A percentile compares a stretch with the other conserved stretches of the same genome.
Evolutionary conservation across 2,888 invertebrate species (phyloP).

Genomic region (Luperina nickerlii): DNA sequence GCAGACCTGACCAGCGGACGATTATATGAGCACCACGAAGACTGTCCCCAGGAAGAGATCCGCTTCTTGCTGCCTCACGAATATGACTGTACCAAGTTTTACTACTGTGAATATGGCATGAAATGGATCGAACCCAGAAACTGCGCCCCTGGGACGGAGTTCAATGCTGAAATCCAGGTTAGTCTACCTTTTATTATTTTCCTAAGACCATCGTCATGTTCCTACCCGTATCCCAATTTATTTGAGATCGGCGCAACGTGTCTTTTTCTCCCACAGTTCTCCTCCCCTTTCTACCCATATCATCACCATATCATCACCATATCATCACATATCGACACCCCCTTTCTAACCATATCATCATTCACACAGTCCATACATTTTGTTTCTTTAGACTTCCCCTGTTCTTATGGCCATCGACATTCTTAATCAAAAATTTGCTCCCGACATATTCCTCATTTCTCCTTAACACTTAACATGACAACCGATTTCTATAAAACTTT

Average conservation of each 20-base stretch:
- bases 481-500: no score
- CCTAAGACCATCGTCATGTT: not conserved
- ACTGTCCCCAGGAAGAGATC: slow-evolving; percentile 91
- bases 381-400: not conserved
- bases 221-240: no score
- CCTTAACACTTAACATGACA: no score
- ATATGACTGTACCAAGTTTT: slow-evolving; percentile 82
- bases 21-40: slow-evolving; percentile 90
- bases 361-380: not conserved
- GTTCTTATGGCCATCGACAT: no score
- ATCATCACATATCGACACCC: no score
- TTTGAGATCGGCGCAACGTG: no score
- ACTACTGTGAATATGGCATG: slow-evolving; percentile 82
- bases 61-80: slow-evolving; percentile 80
- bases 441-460: no score
- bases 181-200: not conserved
- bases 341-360: not conserved
- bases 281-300: no score
- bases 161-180: slow-evolving; percentile 76
- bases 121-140: slow-evolving; percentile 67
- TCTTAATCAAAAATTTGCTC: no score
- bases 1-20: slow-evolving; percentile 64
- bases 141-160: slow-evolving; percentile 80
- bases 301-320: no score
- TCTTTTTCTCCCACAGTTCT: no score